Evolutionary conservation across 2,113 vertebrate species (phyloP).

Genomic region (Hypanus sabinus): DNA sequence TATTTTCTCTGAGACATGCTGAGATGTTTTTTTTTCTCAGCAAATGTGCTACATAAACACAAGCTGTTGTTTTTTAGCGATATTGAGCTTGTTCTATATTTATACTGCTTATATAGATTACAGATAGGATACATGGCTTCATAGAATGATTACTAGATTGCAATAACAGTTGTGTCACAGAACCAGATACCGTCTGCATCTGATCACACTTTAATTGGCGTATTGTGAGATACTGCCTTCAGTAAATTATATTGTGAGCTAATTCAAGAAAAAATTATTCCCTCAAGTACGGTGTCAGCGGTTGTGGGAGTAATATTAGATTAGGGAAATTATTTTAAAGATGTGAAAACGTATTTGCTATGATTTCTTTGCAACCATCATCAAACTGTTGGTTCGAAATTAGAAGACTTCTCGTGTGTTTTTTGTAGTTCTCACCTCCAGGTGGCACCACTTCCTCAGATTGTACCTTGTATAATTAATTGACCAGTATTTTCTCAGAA

Average conservation of each 20-base stretch:
- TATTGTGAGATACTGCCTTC: background rate
- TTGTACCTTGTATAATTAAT: too few species aligned
- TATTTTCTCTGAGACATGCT: background rate
- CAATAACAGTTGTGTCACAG: too few species aligned
- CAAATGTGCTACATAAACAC: background rate
- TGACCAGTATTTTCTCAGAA: too few species aligned
- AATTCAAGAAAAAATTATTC: background rate
- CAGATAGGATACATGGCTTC: background rate
- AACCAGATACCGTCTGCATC: background rate
- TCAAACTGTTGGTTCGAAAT: background rate
- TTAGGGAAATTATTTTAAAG: background rate
- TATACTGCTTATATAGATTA: too few species aligned
- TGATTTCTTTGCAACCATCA: background rate
- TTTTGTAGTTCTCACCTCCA: background rate
- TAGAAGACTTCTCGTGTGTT: background rate
- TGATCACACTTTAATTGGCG: background rate
- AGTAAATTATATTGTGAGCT: background rate
- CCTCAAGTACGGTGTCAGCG: background rate
- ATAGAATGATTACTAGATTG: background rate
- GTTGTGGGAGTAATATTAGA: background rate
- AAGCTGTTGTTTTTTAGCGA: background rate
- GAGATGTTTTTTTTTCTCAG: background rate
- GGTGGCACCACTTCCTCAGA: background rate
- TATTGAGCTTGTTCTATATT: too few species aligned
- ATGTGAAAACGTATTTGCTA: background rate